These are phyloP conservation scores for Tetragnatha montana DNA, from an alignment of 2,888 invertebrate genomes.

Conservation along the genomic window DNA sequence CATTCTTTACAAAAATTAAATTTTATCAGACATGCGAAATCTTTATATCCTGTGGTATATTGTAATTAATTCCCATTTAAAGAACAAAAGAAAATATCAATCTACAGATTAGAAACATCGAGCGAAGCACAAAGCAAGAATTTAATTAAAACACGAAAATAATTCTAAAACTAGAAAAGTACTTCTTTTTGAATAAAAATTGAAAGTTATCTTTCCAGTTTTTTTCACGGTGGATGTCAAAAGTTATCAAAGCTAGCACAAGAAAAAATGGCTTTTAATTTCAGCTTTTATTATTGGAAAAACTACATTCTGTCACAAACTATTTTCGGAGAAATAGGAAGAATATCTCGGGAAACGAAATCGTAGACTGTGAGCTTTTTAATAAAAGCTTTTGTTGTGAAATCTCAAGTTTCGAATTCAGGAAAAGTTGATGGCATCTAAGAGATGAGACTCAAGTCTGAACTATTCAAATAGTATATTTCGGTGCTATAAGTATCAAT, in stretches of 20 bases:
- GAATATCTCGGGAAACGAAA: not conserved
- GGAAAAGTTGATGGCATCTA: not conserved
- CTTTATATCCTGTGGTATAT: no score
- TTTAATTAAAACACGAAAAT: not conserved
- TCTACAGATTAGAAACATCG: not conserved
- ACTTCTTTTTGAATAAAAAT: not conserved
- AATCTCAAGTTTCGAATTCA: not conserved
- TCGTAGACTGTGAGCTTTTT: not conserved
- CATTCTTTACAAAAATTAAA: no score
- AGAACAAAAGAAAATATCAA: no score
- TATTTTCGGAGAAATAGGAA: not conserved
- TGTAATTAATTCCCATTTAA: no score
- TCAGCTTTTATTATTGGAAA: not conserved
- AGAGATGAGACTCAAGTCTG: not conserved
- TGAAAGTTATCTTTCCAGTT: not conserved
- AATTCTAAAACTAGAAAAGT: not conserved
- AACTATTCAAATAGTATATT: no score
- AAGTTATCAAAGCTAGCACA: not conserved
- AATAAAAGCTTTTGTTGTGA: not conserved
- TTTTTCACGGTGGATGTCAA: not conserved
- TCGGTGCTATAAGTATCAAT: no score
- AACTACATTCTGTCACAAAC: not conserved
- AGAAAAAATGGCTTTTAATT: not conserved
- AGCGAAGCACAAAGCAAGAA: not conserved
- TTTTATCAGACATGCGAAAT: no score